These are phyloP conservation scores for Muscicapa comitata DNA, from an alignment of 2,797 vertebrate species.

Conservation along the genomic window DNA sequence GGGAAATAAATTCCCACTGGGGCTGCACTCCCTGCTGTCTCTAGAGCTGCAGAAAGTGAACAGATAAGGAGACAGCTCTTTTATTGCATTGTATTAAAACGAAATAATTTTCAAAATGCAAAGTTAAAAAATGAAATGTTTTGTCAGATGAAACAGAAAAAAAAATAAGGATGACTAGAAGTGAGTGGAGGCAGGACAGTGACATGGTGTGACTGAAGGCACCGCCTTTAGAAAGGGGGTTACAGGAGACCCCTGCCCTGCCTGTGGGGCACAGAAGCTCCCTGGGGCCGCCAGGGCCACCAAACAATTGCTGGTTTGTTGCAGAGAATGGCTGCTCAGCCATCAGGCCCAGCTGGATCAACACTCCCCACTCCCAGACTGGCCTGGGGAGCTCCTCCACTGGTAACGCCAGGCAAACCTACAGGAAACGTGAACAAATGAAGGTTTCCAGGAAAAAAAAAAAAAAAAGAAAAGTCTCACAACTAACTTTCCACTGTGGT, in stretches of 20 bases:
- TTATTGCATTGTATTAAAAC: background rate
- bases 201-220: background rate
- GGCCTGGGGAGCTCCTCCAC: background rate
- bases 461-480: background rate
- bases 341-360: background rate
- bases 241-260: background rate
- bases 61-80: background rate
- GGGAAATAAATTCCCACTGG: background rate
- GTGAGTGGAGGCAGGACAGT: rapidly evolving
- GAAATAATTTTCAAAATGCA: background rate
- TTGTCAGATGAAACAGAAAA: background rate
- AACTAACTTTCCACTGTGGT: background rate
- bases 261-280: background rate
- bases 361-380: background rate
- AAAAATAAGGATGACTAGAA: background rate
- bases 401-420: background rate
- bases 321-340: background rate
- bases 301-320: conserved; percentile 36
- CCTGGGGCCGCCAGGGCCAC: background rate
- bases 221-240: rapidly evolving
- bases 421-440: background rate
- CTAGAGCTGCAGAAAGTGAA: background rate
- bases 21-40: background rate
- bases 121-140: background rate
- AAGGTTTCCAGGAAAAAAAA: rapidly evolving